These are phyloP conservation scores for Formica selysi DNA, from an alignment of 1,140 invertebrate species.

Conservation along the genomic window DNA sequence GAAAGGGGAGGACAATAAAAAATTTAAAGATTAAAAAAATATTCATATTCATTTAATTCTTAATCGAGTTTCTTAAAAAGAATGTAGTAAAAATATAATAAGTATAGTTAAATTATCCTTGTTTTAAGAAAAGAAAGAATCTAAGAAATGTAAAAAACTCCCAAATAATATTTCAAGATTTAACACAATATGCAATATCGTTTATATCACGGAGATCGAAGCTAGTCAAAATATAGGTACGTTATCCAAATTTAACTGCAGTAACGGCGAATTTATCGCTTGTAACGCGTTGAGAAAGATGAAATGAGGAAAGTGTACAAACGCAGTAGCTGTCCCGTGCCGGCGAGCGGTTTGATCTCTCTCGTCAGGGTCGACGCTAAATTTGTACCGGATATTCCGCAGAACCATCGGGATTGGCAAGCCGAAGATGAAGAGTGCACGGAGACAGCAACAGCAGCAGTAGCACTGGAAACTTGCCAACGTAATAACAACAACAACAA, in stretches of 20 bases:
- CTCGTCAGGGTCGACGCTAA: conserved; percentile 70
- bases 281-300: conserved; percentile 35
- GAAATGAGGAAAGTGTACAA: conserved; percentile 40
- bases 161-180: background rate
- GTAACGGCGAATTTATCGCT: conserved; percentile 3
- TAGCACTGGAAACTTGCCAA: conserved; percentile 85
- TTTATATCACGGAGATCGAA: background rate
- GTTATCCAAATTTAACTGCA: conserved; percentile 20
- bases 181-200: background rate
- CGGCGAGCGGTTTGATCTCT: conserved; percentile 55
- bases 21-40: no score
- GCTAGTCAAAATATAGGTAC: background rate
- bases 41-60: background rate
- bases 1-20: no score
- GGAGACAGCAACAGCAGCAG: conserved; percentile 82
- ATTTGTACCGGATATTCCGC: conserved; percentile 81
- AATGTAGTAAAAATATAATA: background rate
- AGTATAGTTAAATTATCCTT: background rate
- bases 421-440: conserved; percentile 86
- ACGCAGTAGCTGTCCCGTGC: conserved; percentile 34
- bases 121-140: background rate
- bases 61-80: background rate
- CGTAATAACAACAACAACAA: conserved; percentile 82
- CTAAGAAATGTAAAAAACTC: background rate
- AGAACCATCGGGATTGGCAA: conserved; percentile 85